Evolutionary conservation across 2,113 vertebrate genomes (phyloP).

Genomic region (Dermatemys mawii): DNA sequence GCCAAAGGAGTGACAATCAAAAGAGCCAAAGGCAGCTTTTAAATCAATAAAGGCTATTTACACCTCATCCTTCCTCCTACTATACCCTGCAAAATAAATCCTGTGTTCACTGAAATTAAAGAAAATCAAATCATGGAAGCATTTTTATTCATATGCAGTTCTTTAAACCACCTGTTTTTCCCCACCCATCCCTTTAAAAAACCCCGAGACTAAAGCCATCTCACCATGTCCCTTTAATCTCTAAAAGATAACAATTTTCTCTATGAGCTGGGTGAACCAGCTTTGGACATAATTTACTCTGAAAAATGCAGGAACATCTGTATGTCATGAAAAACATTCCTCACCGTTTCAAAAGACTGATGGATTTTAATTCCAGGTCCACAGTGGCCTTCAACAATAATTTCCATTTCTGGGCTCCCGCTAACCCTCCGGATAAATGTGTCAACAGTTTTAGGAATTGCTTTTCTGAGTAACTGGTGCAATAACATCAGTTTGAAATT

Average conservation of each 20-base stretch:
- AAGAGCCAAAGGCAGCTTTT: not conserved
- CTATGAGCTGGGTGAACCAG: constrained; percentile 39
- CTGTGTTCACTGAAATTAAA: constrained; percentile 27
- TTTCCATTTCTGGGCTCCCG: constrained; percentile 78
- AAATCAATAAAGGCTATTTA: accelerated
- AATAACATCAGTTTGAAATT: constrained; percentile 83
- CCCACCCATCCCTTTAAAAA: not conserved
- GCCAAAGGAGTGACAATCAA: not conserved
- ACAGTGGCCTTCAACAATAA: constrained; percentile 75
- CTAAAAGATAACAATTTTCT: constrained; percentile 31
- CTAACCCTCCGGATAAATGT: constrained; percentile 80
- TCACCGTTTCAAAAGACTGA: constrained; percentile 74
- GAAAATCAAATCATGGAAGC: not conserved
- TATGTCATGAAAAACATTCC: constrained; percentile 55
- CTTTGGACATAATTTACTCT: constrained; percentile 53
- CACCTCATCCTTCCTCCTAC: not conserved
- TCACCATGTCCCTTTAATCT: constrained; percentile 3
- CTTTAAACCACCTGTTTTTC: not conserved
- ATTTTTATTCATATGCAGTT: not conserved
- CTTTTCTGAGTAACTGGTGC: constrained; percentile 83
- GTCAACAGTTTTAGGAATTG: constrained; percentile 82
- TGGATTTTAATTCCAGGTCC: constrained; percentile 81
- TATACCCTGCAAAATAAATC: not conserved
- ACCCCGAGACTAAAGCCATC: not conserved
- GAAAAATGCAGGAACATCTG: constrained; percentile 62